A percentile compares a stretch with the other conserved stretches of the same genome.
Evolutionary conservation across 64 coral and sea anemone species (phyloP).

Genomic region (Montipora cactus): DNA sequence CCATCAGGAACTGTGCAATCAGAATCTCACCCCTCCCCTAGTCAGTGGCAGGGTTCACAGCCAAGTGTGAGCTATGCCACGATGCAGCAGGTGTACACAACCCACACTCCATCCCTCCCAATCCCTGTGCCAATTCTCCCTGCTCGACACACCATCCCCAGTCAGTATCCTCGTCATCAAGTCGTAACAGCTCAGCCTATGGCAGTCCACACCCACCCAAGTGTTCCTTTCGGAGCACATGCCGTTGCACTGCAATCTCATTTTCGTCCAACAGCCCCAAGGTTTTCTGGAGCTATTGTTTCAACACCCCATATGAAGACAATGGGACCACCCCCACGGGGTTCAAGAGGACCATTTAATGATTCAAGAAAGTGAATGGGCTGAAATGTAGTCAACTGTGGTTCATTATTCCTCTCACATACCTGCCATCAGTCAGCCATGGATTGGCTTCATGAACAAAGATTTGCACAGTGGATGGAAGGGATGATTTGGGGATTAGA

Average conservation of each 20-base stretch:
- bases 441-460: no score
- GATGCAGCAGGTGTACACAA: constrained; percentile 78
- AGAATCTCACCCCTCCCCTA: constrained; percentile 48
- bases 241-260: constrained; percentile 30
- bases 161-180: constrained; percentile 17
- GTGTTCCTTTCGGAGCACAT: constrained; percentile 13
- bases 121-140: constrained; percentile 92
- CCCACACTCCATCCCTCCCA: constrained; percentile 93
- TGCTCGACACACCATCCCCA: constrained; percentile 42
- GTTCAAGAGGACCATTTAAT: constrained; percentile 31
- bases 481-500: no score
- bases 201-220: background rate
- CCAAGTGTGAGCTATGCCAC: constrained; percentile 37
- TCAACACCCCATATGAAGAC: constrained; percentile 10
- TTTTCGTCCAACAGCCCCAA: background rate
- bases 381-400: background rate
- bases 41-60: constrained; percentile 74
- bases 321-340: constrained; percentile 10
- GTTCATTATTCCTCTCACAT: no score
- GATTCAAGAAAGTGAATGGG: background rate
- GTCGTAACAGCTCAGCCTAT: constrained; percentile 22
- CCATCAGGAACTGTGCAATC: constrained; percentile 10
- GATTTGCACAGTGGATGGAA: no score
- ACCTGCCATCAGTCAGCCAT: background rate
- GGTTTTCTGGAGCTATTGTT: constrained; percentile 9